phyloP scores from a whole-genome alignment of 2,797 vertebrate species.

The Peromyscus melanophrys region DNA sequence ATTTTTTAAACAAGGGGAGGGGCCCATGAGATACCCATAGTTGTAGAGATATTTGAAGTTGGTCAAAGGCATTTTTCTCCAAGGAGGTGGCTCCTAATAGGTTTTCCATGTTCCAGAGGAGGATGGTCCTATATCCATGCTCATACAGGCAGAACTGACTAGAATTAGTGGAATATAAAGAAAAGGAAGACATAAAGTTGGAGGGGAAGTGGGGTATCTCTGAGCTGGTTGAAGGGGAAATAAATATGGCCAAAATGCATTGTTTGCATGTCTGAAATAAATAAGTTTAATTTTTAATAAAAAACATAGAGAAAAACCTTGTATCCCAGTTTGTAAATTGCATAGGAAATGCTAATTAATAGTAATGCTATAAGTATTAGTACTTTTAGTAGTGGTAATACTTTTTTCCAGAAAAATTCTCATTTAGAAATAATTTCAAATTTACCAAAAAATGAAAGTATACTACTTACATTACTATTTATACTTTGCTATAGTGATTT shows the following conservation, averaged over 20 bases:
- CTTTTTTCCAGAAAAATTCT: background rate
- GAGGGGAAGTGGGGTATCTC: background rate
- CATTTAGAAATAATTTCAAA: conserved; percentile 24
- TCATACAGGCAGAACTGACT: background rate
- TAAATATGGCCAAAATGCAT: background rate
- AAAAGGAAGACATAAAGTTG: background rate
- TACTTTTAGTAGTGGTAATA: background rate
- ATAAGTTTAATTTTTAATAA: background rate
- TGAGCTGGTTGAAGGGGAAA: background rate
- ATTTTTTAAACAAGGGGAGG: background rate
- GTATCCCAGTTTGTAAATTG: background rate
- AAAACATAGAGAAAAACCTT: background rate
- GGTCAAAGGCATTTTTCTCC: background rate
- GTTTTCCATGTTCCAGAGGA: background rate
- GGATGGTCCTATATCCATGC: background rate
- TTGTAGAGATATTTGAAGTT: background rate
- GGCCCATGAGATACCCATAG: background rate
- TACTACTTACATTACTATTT: background rate
- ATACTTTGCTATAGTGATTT: conserved; percentile 28
- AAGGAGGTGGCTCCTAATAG: background rate
- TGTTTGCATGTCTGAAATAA: background rate
- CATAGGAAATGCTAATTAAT: conserved; percentile 13
- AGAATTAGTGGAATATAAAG: background rate
- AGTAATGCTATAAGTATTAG: background rate
- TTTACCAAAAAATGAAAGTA: background rate